Conservation (phyloP, 2,113 vertebrate genomes). For the Salvelinus fontinalis region DNA sequence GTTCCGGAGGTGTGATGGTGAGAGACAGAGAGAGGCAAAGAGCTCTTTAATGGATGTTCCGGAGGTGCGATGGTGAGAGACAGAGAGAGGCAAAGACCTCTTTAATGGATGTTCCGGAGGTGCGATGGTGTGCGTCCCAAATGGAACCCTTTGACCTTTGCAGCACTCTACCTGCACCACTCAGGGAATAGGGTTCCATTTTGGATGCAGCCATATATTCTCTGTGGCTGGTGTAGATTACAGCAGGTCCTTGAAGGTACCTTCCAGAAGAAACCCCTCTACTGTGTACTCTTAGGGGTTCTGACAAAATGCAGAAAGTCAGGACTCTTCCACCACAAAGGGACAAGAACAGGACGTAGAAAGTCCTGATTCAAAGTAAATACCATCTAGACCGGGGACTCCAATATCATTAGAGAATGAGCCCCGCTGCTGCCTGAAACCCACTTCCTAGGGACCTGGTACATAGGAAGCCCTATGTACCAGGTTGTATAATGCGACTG, state of each 20-base stretch:
- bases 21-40: neutral
- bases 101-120: slow-evolving; percentile 63
- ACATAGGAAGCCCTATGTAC: neutral
- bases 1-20: neutral
- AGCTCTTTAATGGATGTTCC: slow-evolving; percentile 58
- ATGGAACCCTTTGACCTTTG: too few species aligned
- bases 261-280: slow-evolving; percentile 18
- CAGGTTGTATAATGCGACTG: too few species aligned
- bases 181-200: too few species aligned
- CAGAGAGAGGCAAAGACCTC: too few species aligned
- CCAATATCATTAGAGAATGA: too few species aligned
- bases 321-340: neutral
- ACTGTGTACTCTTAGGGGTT: neutral
- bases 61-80: slow-evolving; percentile 29
- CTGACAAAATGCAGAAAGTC: slow-evolving; percentile 3
- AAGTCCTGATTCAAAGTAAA: neutral
- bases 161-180: too few species aligned
- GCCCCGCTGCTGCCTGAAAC: neutral
- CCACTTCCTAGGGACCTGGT: too few species aligned
- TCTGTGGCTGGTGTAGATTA: slow-evolving; percentile 62
- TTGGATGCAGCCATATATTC: slow-evolving; percentile 21
- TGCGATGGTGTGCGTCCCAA: slow-evolving; percentile 14
- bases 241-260: slow-evolving; percentile 58
- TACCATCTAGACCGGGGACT: neutral
- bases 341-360: neutral